Evolutionary conservation across 2,113 vertebrate species (phyloP), one percentile per base, ranked within the genome.

Genomic region (Tilapia sparmanii): DNA sequence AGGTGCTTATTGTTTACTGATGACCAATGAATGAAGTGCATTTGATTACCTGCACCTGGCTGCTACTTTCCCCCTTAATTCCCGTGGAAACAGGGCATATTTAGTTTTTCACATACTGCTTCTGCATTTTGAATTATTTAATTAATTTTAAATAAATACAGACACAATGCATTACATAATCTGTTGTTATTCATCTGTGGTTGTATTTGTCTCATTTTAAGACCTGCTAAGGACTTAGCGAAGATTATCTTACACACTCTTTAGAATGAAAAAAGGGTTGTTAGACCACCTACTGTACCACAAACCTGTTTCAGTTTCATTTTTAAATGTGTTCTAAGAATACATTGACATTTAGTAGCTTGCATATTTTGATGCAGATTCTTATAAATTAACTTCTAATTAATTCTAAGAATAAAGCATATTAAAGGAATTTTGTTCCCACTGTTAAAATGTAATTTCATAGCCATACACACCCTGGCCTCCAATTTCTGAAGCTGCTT

Each of bases 401-500:
- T 59, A 40, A 68, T 68, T 68, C 0, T 26, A 73, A 10, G 22
- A 73, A 16, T 10, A 73, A 73, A 45, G 22, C 13, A 45, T 10
- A 16, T 73, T 45, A 45, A 0, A 26, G 13, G 40, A 0, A 73
- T 73, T 73, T 73, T 76, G 0, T 31, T 76, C 42, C 24, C 71
- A 76, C 15, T 47, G 42, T 0, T 50, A 35, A 19, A 63, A 2
- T 35, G 16, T 33, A 11, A 35, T 63, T 35, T 33, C 29, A 38
- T 12, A 78, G 24, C 6, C 71, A 19, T 2, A 26, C 71, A 31
- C 71, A 78, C 71, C 71, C 71, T 78, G 1, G 71, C 2, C 42
- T 78, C 71, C 71, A 50, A 19, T 50, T 78, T 78, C 71, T 78
- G 71, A 50, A 78, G 71, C 71, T 78, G 71, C 42, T 78, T 78